A percentile compares a stretch with the other conserved stretches of the same genome.
phyloP scores from a whole-genome alignment of 2,113 vertebrate species.

The Mastomys coucha region DNA sequence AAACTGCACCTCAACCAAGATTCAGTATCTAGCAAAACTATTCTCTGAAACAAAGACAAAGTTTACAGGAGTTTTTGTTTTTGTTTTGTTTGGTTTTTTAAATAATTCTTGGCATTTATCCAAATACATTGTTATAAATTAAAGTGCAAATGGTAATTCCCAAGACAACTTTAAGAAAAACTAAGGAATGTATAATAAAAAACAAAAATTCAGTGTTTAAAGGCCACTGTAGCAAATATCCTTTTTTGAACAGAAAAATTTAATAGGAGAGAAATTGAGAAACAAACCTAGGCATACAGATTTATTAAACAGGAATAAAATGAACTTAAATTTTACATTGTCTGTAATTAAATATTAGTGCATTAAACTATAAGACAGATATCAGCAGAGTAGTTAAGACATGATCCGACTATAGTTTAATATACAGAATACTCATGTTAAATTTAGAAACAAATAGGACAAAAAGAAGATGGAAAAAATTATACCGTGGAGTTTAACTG shows the following conservation, averaged over 20 bases:
- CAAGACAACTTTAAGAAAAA: neutral
- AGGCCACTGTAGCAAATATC: neutral
- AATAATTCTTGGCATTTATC: neutral
- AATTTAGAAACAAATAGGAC: neutral
- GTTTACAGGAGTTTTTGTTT: too few species aligned
- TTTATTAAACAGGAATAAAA: neutral
- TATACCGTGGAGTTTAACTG: neutral
- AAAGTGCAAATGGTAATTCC: neutral
- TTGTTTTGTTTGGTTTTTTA: too few species aligned
- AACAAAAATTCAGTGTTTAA: too few species aligned
- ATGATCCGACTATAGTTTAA: neutral
- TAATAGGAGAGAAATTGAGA: neutral
- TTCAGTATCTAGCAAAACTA: neutral
- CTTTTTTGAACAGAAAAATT: neutral
- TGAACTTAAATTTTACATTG: neutral
- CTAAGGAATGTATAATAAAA: neutral
- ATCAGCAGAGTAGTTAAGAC: neutral
- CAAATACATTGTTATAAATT: neutral
- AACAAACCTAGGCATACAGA: neutral
- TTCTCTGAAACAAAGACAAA: neutral
- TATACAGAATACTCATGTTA: neutral
- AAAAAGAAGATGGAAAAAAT: neutral
- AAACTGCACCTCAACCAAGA: neutral
- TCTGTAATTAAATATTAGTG: neutral
- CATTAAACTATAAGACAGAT: neutral